phyloP scores from a whole-genome alignment of 2,113 vertebrate species.

The Phyllostomus discolor region DNA sequence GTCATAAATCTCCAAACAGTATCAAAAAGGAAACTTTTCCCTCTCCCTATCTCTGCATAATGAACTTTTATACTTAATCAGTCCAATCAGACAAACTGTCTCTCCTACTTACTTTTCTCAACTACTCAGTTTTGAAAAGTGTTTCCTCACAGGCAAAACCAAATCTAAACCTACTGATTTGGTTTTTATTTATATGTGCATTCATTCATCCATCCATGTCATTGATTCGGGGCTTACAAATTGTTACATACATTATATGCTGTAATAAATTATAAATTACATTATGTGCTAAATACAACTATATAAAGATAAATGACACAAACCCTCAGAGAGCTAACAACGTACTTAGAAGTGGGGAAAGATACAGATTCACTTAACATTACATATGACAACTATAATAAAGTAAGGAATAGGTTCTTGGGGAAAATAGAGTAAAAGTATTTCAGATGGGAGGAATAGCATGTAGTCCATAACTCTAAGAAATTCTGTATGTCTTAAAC shows the following conservation, averaged over 20 bases:
- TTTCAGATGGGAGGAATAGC: not conserved
- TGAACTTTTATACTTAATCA: not conserved
- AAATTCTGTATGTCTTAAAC: not conserved
- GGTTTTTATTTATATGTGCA: not conserved
- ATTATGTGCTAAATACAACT: not conserved
- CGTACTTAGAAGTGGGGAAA: not conserved
- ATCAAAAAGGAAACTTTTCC: not conserved
- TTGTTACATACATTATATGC: not conserved
- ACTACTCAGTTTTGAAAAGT: not conserved
- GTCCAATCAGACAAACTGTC: not conserved
- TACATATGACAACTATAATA: not conserved
- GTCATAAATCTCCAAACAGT: not conserved
- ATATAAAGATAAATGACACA: slow-evolving; percentile 1
- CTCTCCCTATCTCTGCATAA: not conserved
- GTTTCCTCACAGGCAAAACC: not conserved
- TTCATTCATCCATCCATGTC: not conserved
- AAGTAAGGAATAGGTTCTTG: not conserved
- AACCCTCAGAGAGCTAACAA: not conserved
- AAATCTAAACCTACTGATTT: not conserved
- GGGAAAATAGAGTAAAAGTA: not conserved
- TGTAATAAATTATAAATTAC: not conserved
- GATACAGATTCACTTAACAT: not conserved
- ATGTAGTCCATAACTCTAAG: not conserved
- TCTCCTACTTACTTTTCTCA: not conserved
- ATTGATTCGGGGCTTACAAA: not conserved